Evolutionary conservation across 2,113 vertebrate species (phyloP).

Genomic region (Dicerorhinus sumatrensis): DNA sequence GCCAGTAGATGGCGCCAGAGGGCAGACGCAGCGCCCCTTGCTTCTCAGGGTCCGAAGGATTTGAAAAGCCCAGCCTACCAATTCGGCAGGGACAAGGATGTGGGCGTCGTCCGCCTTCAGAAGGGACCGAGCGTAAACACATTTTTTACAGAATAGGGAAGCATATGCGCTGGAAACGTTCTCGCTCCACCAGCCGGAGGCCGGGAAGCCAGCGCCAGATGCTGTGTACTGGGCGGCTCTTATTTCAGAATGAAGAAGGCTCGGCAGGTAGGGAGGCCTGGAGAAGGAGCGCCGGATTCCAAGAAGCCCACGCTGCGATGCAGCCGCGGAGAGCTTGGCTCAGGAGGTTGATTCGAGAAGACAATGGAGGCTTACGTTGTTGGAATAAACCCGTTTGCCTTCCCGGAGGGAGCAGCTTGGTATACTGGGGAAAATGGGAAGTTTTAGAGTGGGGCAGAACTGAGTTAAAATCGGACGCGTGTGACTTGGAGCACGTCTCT

Average conservation of each 20-base stretch:
- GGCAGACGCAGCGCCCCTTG: slow-evolving; percentile 33
- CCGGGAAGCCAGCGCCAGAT: slow-evolving; percentile 25
- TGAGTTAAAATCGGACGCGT: neutral
- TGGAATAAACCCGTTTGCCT: neutral
- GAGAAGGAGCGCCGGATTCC: slow-evolving; percentile 7
- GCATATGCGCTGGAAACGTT: slow-evolving; percentile 22
- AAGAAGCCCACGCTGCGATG: neutral
- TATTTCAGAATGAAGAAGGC: slow-evolving; percentile 55
- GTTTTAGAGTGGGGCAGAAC: neutral
- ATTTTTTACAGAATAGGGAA: neutral
- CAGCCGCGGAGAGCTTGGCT: neutral
- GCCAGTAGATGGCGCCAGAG: slow-evolving; percentile 86
- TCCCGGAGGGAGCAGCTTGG: neutral
- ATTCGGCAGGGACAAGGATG: neutral
- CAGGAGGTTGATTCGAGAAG: neutral
- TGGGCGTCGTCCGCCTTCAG: neutral
- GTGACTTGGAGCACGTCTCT: neutral
- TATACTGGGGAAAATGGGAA: neutral
- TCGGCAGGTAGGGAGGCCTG: slow-evolving; percentile 49
- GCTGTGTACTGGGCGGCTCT: slow-evolving; percentile 53
- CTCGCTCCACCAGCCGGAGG: slow-evolving; percentile 29
- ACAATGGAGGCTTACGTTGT: neutral
- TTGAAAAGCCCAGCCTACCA: neutral
- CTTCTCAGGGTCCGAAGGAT: neutral
- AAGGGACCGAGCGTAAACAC: slow-evolving; percentile 49